phyloP scores from a whole-genome alignment of 2,888 invertebrate genomes.

The Latheticus oryzae region DNA sequence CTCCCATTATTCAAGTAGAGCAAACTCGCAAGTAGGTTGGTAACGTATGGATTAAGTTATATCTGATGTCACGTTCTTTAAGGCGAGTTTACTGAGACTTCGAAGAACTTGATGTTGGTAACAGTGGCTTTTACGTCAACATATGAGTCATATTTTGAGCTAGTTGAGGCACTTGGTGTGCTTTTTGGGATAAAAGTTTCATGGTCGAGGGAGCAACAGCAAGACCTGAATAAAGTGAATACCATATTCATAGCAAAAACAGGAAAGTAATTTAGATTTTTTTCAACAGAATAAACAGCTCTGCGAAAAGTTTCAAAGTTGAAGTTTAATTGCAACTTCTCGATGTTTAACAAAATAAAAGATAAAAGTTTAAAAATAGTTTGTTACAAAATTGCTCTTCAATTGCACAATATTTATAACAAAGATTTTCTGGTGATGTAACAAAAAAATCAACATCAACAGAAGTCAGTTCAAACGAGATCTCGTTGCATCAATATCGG shows the following conservation, averaged over 20 bases:
- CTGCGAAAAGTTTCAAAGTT: background rate
- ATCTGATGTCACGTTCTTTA: slow-evolving; percentile 20
- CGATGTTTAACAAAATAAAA: background rate
- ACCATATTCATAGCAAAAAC: background rate
- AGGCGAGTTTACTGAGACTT: slow-evolving; percentile 4
- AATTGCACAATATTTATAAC: slow-evolving; percentile 4
- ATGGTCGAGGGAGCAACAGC: too few species aligned
- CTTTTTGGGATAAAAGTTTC: too few species aligned
- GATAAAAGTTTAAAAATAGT: background rate
- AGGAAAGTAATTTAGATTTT: background rate
- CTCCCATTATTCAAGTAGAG: slow-evolving; percentile 28
- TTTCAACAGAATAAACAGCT: background rate
- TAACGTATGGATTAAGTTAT: slow-evolving; percentile 32
- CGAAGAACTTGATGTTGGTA: background rate
- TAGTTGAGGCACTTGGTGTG: too few species aligned
- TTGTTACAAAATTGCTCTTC: background rate
- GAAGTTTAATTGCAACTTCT: background rate
- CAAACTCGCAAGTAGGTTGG: slow-evolving; percentile 19
- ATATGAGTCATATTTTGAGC: too few species aligned
- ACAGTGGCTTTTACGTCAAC: background rate
- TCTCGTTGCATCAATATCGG: background rate
- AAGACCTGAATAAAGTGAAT: too few species aligned
- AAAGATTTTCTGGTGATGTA: background rate
- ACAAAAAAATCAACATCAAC: too few species aligned
- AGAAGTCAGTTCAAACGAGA: background rate